Evolutionary conservation across 2,888 invertebrate species (phyloP).

Genomic region (Argyresthia albistria): DNA sequence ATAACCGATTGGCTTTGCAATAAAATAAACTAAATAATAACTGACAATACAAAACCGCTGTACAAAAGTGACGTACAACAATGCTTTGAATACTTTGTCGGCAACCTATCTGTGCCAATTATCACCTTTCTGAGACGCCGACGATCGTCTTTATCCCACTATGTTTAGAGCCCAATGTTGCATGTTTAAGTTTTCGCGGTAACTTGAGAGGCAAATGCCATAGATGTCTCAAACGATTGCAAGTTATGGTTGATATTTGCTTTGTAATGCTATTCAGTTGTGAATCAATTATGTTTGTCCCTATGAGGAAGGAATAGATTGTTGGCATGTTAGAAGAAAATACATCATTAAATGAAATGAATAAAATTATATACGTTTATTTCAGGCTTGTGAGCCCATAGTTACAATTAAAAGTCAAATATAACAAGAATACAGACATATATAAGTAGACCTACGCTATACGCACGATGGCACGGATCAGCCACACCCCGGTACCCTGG

Average conservation of each 20-base stretch:
- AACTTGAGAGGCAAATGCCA: neutral
- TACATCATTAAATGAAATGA: too few species aligned
- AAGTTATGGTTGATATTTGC: neutral
- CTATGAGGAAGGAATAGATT: too few species aligned
- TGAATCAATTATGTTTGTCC: too few species aligned
- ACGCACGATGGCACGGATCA: too few species aligned
- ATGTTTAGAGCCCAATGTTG: neutral
- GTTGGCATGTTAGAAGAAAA: too few species aligned
- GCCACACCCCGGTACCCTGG: too few species aligned
- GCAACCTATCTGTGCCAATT: constrained; percentile 5
- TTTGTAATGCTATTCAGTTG: neutral
- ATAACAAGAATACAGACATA: too few species aligned
- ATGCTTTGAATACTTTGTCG: constrained; percentile 12
- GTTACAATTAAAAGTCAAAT: too few species aligned
- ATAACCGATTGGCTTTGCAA: constrained; percentile 18
- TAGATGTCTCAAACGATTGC: too few species aligned
- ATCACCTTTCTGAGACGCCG: neutral
- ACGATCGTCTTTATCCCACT: neutral
- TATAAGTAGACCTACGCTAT: too few species aligned
- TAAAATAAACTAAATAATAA: constrained; percentile 20
- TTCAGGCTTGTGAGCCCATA: too few species aligned
- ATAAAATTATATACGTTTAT: too few species aligned
- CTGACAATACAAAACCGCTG: constrained; percentile 8
- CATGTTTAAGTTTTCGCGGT: neutral
- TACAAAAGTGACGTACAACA: constrained; percentile 6